phyloP scores from a whole-genome alignment of 2,113 vertebrate species.

The Lota lota region DNA sequence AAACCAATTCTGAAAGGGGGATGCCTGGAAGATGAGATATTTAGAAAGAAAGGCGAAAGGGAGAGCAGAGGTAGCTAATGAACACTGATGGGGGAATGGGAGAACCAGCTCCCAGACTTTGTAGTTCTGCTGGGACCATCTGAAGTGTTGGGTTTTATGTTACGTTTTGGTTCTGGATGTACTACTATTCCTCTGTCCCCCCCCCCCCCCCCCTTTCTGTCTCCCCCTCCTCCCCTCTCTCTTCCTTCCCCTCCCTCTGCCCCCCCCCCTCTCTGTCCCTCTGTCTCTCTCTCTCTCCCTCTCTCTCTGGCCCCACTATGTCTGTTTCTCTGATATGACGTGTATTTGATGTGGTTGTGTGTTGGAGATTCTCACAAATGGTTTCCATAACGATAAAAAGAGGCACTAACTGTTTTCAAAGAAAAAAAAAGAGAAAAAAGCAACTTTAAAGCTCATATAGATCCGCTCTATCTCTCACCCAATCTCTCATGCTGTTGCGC shows the following conservation, averaged over 20 bases:
- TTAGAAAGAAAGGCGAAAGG: no score
- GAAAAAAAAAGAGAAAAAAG: neutral
- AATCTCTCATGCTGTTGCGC: slow-evolving; percentile 24
- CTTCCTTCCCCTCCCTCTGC: neutral
- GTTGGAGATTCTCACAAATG: slow-evolving; percentile 63
- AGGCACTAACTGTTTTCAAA: slow-evolving; percentile 32
- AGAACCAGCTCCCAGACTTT: no score
- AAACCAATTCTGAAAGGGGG: no score
- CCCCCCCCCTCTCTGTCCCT: slow-evolving; percentile 6
- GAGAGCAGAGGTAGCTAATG: neutral
- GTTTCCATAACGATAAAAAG: slow-evolving; percentile 67
- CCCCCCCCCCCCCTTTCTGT: slow-evolving; percentile 14
- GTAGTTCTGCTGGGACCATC: slow-evolving; percentile 10
- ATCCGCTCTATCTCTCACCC: slow-evolving; percentile 12
- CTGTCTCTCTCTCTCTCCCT: slow-evolving; percentile 19
- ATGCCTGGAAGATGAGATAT: no score
- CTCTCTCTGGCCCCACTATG: slow-evolving; percentile 33
- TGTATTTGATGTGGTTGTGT: slow-evolving; percentile 57
- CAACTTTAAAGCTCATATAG: slow-evolving; percentile 37
- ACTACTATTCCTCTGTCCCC: neutral
- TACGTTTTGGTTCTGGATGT: slow-evolving; percentile 53
- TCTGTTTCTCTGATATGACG: slow-evolving; percentile 57
- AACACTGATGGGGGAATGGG: no score
- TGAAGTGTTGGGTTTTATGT: slow-evolving; percentile 55
- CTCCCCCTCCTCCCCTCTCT: slow-evolving; percentile 17